Conservation (phyloP, 2,888 invertebrate species). For the Limnephilus marmoratus region DNA sequence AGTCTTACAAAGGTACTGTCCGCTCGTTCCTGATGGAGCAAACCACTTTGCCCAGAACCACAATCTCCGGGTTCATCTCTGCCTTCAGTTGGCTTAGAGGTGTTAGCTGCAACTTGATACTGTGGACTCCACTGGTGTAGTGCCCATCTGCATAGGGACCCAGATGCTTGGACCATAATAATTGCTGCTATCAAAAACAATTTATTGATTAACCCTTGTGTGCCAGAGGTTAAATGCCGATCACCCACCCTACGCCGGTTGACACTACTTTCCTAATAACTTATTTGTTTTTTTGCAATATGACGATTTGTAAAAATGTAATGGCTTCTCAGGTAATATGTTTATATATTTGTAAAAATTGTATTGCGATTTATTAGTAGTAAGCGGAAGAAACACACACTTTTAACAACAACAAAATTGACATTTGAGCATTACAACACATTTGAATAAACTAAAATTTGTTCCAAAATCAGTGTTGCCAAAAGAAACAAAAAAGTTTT, state of each 20-base stretch:
- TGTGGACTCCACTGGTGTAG: conserved; percentile 74
- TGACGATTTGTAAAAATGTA: too few relatives aligned
- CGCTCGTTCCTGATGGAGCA: conserved; percentile 87
- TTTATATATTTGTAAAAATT: too few relatives aligned
- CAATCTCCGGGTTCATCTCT: conserved; percentile 82
- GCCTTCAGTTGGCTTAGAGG: conserved; percentile 77
- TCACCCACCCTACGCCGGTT: too few relatives aligned
- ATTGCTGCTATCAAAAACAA: conserved; percentile 73
- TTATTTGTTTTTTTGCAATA: not conserved
- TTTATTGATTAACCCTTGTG: not conserved
- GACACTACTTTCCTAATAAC: not conserved
- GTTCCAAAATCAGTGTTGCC: not conserved
- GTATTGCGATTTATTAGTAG: too few relatives aligned
- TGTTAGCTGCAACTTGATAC: conserved; percentile 75
- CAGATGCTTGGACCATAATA: conserved; percentile 80
- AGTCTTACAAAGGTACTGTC: conserved; percentile 87
- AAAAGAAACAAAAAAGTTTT: not conserved
- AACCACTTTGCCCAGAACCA: conserved; percentile 87
- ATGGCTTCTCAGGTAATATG: too few relatives aligned
- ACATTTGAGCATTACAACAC: not conserved
- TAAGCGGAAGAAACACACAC: too few relatives aligned
- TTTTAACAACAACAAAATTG: too few relatives aligned
- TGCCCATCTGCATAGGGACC: conserved; percentile 82
- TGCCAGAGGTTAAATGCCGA: too few relatives aligned
- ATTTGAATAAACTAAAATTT: not conserved